Conservation (phyloP, 2,888 invertebrate genomes). For the Neoaliturus tenellus region DNA sequence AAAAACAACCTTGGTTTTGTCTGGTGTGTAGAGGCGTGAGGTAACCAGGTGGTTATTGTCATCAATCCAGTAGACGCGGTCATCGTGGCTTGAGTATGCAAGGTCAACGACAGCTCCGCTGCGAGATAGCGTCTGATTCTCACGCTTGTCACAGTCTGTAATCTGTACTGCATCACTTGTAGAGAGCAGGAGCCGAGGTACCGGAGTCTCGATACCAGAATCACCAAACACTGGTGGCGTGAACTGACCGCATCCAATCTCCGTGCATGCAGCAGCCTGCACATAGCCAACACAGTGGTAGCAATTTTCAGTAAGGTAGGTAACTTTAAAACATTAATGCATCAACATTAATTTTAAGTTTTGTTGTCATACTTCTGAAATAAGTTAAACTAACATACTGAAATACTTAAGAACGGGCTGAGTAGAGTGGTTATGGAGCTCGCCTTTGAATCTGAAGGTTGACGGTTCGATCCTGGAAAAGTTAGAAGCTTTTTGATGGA, state of each 20-base stretch:
- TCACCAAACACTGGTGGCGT: constrained; percentile 80
- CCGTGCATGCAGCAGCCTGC: constrained; percentile 88
- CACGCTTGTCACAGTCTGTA: constrained; percentile 84
- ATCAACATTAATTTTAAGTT: no score
- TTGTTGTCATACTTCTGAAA: no score
- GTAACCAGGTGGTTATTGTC: constrained; percentile 69
- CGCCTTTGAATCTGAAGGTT: no score
- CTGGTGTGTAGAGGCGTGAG: constrained; percentile 61
- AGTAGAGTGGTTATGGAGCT: no score
- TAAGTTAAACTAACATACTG: no score
- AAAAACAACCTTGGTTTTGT: constrained; percentile 68
- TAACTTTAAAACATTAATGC: no score
- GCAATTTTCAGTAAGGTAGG: no score
- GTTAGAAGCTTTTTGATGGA: no score
- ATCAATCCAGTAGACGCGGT: constrained; percentile 85
- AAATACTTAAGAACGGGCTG: no score
- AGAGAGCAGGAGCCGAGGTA: constrained; percentile 87
- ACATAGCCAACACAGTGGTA: constrained; percentile 60
- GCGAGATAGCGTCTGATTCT: constrained; percentile 74
- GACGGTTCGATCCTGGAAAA: no score
- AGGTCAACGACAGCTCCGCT: constrained; percentile 81
- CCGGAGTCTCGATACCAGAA: constrained; percentile 84
- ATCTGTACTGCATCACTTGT: constrained; percentile 84
- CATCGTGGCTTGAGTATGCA: constrained; percentile 81
- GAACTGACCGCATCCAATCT: constrained; percentile 84